A percentile compares a stretch with the other conserved stretches of the same genome.
Evolutionary conservation across 2,888 invertebrate genomes (phyloP).

Genomic region (Timandra comae): DNA sequence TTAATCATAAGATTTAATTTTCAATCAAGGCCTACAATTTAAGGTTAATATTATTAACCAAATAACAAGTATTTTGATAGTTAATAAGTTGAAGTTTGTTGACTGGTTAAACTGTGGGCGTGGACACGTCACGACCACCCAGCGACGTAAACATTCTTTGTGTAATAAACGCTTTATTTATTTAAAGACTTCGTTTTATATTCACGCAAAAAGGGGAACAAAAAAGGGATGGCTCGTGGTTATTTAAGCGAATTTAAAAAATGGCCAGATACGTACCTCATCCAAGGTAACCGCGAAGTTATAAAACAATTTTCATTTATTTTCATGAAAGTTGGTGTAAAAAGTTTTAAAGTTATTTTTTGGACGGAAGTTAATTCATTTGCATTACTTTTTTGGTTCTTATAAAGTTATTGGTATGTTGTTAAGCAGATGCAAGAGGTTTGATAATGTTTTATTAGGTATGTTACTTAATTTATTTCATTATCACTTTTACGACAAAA

Average conservation of each 20-base stretch:
- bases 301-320: constrained; percentile 10
- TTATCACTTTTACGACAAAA: no score
- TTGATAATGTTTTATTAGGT: background rate
- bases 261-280: constrained; percentile 11
- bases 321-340: background rate
- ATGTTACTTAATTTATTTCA: no score
- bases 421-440: no score
- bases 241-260: constrained; percentile 27
- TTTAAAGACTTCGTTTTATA: constrained; percentile 28
- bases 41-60: no score
- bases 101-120: constrained; percentile 3
- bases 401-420: no score
- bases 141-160: constrained; percentile 29
- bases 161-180: constrained; percentile 31
- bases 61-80: no score
- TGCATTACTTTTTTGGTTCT: constrained; percentile 1
- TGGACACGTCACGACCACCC: constrained; percentile 18
- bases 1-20: background rate
- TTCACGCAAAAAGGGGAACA: constrained; percentile 25
- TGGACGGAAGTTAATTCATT: background rate
- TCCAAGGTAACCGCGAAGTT: constrained; percentile 8
- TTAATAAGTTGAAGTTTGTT: constrained; percentile 1
- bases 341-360: constrained; percentile 5
- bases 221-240: constrained; percentile 17
- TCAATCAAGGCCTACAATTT: background rate